phyloP scores from a whole-genome alignment of 2,888 invertebrate species.

The Ophioninae sp. region DNA sequence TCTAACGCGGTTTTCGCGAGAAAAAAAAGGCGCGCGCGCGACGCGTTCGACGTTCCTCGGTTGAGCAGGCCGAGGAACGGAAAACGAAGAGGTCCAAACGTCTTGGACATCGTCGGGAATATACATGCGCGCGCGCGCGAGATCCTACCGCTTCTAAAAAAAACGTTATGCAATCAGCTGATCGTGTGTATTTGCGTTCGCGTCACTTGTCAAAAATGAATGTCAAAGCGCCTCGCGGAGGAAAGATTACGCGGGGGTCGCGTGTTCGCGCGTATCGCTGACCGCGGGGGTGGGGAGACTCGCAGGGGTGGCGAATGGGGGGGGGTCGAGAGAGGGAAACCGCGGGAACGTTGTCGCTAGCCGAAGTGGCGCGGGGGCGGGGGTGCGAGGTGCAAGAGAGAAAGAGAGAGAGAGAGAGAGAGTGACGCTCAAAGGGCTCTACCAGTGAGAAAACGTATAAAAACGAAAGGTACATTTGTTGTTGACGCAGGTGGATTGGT shows the following conservation, averaged over 20 bases:
- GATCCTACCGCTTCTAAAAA: constrained; percentile 20
- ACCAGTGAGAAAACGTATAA: constrained; percentile 12
- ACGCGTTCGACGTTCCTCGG: background rate
- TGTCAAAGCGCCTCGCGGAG: constrained; percentile 70
- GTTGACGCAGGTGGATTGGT: constrained; percentile 80
- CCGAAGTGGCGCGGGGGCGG: background rate
- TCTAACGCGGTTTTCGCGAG: background rate
- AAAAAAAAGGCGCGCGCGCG: background rate
- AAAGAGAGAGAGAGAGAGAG: constrained; percentile 2
- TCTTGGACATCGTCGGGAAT: constrained; percentile 1
- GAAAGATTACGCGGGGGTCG: constrained; percentile 15
- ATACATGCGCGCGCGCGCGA: background rate
- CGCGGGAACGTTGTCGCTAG: background rate
- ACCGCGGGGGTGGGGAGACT: constrained; percentile 7
- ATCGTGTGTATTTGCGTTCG: constrained; percentile 75
- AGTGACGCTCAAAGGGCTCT: background rate
- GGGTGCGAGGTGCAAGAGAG: background rate
- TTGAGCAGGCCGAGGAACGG: background rate
- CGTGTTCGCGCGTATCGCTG: constrained; percentile 29
- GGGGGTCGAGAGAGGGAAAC: background rate
- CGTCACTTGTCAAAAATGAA: constrained; percentile 81
- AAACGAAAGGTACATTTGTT: constrained; percentile 24
- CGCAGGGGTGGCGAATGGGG: background rate
- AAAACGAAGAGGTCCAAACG: background rate
- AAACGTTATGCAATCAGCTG: constrained; percentile 81